Evolutionary conservation across 2,113 vertebrate species (phyloP).

Genomic region (Phrynocephalus versicolor): DNA sequence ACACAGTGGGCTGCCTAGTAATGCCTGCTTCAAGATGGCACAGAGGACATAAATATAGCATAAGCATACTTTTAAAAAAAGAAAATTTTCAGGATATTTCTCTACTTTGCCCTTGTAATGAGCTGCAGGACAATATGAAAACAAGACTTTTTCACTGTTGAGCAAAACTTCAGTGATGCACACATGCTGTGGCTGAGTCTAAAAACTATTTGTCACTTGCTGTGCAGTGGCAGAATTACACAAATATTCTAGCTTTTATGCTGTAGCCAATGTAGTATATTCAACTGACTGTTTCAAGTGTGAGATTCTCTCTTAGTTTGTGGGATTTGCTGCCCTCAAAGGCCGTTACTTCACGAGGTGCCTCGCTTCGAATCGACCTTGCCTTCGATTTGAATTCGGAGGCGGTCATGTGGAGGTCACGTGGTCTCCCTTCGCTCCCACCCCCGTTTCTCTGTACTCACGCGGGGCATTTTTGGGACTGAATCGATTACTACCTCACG

Average conservation of each 20-base stretch:
- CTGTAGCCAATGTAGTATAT: background rate
- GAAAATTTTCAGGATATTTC: background rate
- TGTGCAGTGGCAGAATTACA: background rate
- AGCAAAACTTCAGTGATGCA: background rate
- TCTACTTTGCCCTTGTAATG: background rate
- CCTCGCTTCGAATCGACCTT: too few species aligned
- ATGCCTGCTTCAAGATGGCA: background rate
- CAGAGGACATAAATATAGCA: background rate
- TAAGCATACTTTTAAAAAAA: background rate
- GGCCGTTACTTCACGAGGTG: too few species aligned
- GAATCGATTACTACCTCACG: too few species aligned
- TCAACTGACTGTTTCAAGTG: constrained; percentile 8
- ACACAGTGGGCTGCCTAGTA: background rate
- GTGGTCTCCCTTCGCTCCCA: too few species aligned
- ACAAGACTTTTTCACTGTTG: background rate
- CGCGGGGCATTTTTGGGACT: too few species aligned
- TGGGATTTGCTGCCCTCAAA: background rate
- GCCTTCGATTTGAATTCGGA: too few species aligned
- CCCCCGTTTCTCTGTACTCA: too few species aligned
- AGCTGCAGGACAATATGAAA: background rate
- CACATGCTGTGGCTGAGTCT: background rate
- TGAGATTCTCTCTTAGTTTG: background rate
- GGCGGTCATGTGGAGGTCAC: too few species aligned
- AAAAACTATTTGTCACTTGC: constrained; percentile 2
- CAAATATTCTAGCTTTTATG: constrained; percentile 9